phyloP scores from a whole-genome alignment of 2,113 vertebrate genomes.

The Oenanthe oenanthe region DNA sequence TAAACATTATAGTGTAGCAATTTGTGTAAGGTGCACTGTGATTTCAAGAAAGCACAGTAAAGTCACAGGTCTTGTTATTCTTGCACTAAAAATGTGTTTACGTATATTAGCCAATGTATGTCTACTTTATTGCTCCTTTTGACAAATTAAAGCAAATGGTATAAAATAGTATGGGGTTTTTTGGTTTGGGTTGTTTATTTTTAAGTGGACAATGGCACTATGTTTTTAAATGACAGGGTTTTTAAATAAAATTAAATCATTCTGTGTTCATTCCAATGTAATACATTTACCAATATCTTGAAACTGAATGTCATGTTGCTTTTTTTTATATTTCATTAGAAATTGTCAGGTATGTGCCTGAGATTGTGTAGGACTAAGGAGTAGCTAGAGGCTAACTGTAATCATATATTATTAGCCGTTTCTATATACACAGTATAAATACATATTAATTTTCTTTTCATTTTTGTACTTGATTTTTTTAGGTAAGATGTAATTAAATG shows the following conservation, averaged over 20 bases:
- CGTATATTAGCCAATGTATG: conserved; percentile 85
- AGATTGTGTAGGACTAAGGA: conserved; percentile 78
- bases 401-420: conserved; percentile 79
- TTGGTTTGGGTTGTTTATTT: conserved; percentile 69
- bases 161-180: conserved; percentile 72
- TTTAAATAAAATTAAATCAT: conserved; percentile 77
- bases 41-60: conserved; percentile 85
- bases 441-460: conserved; percentile 81
- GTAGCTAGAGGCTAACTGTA: conserved; percentile 81
- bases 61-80: conserved; percentile 85
- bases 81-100: conserved; percentile 89
- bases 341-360: conserved; percentile 82
- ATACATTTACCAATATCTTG: conserved; percentile 78
- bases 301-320: conserved; percentile 80
- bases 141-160: conserved; percentile 74
- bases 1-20: conserved; percentile 82
- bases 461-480: conserved; percentile 88
- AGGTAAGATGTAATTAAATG: conserved; percentile 85
- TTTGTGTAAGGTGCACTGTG: conserved; percentile 88
- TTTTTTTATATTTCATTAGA: conserved; percentile 79
- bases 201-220: conserved; percentile 80
- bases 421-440: conserved; percentile 80
- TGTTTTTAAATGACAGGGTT: conserved; percentile 83
- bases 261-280: conserved; percentile 76
- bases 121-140: conserved; percentile 81